These are phyloP conservation scores for Myathropa florea DNA, from an alignment of 2,888 invertebrate species.

Conservation along the genomic window DNA sequence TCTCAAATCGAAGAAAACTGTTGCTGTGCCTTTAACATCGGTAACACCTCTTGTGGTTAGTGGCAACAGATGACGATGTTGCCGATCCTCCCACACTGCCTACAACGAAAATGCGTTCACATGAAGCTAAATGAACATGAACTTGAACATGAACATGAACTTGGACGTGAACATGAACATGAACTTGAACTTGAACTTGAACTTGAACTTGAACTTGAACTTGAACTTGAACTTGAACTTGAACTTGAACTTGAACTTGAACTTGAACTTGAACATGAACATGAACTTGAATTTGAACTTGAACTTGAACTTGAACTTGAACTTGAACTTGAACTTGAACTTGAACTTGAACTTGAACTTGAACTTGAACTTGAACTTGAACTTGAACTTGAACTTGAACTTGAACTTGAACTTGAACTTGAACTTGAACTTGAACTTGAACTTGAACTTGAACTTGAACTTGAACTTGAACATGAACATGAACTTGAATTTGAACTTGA, in stretches of 20 bases:
- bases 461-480: slow-evolving; percentile 14
- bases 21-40: no score
- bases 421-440: slow-evolving; percentile 17
- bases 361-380: slow-evolving; percentile 17
- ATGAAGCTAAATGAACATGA: neutral
- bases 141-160: neutral
- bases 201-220: neutral
- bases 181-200: slow-evolving; percentile 8
- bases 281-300: slow-evolving; percentile 8
- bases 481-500: slow-evolving; percentile 16
- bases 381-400: slow-evolving; percentile 1
- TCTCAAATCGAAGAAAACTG: no score
- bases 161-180: slow-evolving; percentile 14
- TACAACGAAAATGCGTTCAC: no score
- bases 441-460: slow-evolving; percentile 11
- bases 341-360: slow-evolving; percentile 13
- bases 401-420: slow-evolving; percentile 3
- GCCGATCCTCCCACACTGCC: no score
- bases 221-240: slow-evolving; percentile 1
- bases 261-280: slow-evolving; percentile 18
- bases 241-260: slow-evolving; percentile 18
- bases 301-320: slow-evolving; percentile 27
- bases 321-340: slow-evolving; percentile 20
- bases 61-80: no score
- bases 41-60: no score